A percentile compares a stretch with the other conserved stretches of the same genome.
Evolutionary conservation across 2,888 invertebrate species (phyloP).

Genomic region (Yponomeuta malinellus): DNA sequence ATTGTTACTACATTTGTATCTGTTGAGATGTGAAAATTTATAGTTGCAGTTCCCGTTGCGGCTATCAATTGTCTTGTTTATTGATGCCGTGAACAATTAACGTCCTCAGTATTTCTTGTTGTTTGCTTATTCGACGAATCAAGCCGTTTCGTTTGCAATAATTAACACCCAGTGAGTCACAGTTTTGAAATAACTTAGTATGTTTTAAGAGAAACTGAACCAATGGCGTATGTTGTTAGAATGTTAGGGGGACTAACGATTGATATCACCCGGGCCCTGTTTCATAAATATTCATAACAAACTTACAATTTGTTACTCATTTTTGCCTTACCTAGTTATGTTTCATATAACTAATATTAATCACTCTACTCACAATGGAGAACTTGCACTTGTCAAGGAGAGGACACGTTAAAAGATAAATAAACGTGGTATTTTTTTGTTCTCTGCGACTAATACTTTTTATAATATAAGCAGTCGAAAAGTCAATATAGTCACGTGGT

Average conservation of each 20-base stretch:
- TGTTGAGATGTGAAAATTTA: conserved; percentile 17
- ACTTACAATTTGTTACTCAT: no score
- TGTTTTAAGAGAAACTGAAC: background rate
- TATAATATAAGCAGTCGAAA: no score
- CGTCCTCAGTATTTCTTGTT: conserved; percentile 4
- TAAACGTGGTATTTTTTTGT: no score
- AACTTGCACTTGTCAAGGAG: no score
- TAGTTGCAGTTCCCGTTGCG: conserved; percentile 13
- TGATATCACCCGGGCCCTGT: conserved; percentile 37
- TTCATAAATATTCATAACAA: no score
- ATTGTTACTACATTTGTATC: conserved; percentile 25
- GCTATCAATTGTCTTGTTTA: conserved; percentile 10
- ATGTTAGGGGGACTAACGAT: conserved; percentile 59
- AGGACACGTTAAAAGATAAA: no score
- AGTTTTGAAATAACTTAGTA: background rate
- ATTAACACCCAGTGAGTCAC: background rate
- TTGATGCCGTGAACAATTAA: conserved; percentile 15
- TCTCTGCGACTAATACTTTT: no score
- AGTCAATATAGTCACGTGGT: no score
- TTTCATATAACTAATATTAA: no score
- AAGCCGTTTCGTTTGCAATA: conserved; percentile 1
- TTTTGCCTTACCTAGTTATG: no score
- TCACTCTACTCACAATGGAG: no score
- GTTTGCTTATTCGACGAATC: background rate
- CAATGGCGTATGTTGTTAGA: conserved; percentile 21